Base-by-base conservation (phyloP, 2,888 invertebrate species). In the Anthophora plumipes region DNA sequence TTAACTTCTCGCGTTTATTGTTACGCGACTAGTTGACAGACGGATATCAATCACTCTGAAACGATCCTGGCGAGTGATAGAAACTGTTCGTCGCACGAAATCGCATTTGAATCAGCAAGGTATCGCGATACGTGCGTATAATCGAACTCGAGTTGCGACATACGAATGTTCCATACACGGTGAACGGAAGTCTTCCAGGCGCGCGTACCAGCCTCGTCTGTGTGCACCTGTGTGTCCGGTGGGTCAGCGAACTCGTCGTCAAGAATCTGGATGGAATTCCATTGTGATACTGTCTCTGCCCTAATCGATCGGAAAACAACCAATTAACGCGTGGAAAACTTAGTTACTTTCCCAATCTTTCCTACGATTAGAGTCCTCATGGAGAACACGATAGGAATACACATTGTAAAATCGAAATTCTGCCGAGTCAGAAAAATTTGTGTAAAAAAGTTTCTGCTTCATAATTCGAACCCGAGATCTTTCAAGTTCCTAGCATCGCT, bases 131-230 rank as follows among this genome's bases (percentile, higher is more conserved):
- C 83, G 39, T 67, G 39, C 12, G 85, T 66, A 83, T 85, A 63
- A 54, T 88, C 46, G 85, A 88, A 83, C 85, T 85, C 88, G 74
- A 88, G 94, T 72, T 75, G 39, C 64, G 66, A 75, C 73, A 70
- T 55, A 48, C 61, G 71, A 80, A 54, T 69, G 69, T 83, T 75
- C 87, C 81, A 57, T 84, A 85, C 69, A 84, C 80, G 85, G 84
- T 66, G 60, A 89, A 80, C 89, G 89, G 88, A 89, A 88, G 85
- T 79, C 80, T 67, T 82, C 79, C 74, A 75, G 63, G 70, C 82
- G 75, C 73, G 74, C 80, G 74, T 74, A 80, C 31, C 77, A 60
- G 61, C 70, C 77, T 77, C 74, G 83, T 71, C 20, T 71, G 64
- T 39, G 70, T 52, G 54, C 54, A 78, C 71, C 74, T 75, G 74